Evolutionary conservation across 2,797 vertebrate genomes (phyloP), one percentile per base, ranked within the genome.

Genomic region (Meriones psammophilus): DNA sequence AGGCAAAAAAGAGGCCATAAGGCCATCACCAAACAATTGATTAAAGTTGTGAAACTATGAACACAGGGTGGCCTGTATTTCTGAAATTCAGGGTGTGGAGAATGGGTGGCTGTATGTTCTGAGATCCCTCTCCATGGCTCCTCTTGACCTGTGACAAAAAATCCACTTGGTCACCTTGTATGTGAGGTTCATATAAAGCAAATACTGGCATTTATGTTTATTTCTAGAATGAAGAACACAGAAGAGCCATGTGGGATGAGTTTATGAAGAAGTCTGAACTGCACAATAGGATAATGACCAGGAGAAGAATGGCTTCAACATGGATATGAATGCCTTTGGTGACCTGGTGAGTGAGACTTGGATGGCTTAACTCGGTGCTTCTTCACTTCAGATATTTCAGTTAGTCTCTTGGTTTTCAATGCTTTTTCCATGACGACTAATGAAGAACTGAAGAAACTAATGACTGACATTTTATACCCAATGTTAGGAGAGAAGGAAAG

Each of bases 241-340:
- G 99, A 96, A 98, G 99, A 85, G 94, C 98, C 95, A 97, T 99
- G 3, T 99, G 99, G 99, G 99, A 99, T 98, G 99, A 99, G 94
- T 99, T 99, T 93, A 78, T 99, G 98, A 99, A 99, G 42, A 42
- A 42, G 42, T 42, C 42, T 42, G 42, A 42, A 42, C 42, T 42
- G 42, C 42, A 42, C 98, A 99, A 99, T 95, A 98, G 99, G 99
- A 99, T 58, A 98, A 99, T 97, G 98, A 98, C 0, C 56, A 99
- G 96, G 99, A 99, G 89, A 98, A 98, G 62, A 99, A 99, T 95
- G 92, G 98, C 33, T 99, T 98, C 98, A 95, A 97, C 8, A 74
- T 99, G 96, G 99, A 98, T 91, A 99, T 99, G 99, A 99, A 99
- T 97, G 99, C 99, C 96, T 99, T 99, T 60, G 99, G 99, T 0